Base-by-base conservation (phyloP, 2,113 vertebrate species). In the Piliocolobus tephrosceles region DNA sequence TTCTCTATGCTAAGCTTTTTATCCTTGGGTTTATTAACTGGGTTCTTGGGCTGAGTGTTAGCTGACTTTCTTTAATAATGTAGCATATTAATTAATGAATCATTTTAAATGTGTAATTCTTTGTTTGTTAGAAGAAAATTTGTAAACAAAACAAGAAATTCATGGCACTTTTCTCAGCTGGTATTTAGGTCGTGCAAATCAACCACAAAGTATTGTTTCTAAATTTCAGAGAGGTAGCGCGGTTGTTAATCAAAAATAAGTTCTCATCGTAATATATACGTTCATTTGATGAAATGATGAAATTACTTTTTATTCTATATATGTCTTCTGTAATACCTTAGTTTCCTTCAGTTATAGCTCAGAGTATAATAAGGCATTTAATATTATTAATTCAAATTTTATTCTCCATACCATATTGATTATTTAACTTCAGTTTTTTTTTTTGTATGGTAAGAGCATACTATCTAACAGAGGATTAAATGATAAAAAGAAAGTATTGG, bases 351-450 rank as follows among this genome's bases (percentile, higher is more conserved):
- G 81, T 72, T 95, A 85, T 25, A 97, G 43, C 8, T n/a, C 7
- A 85, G 13, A 73, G 35, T 80, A 55, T 50, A 72, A 72, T 66
- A 76, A 91, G 11, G 6, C 82, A 0, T 2, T 83, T 78, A 68
- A 72, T 8, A 61, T 58, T 13, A 94, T 70, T 93, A 78, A 40
- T 40, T 93, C 47, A 61, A 70, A 35, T 95, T 22, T 95, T 81
- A 64, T 20, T 75, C 16, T 57, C 35, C 16, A 76, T 66, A 27
- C 8, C 6, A 95, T 22, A 68, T 20, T 38, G 8, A 20, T 82
- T 89, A 79, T 27, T 70, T 61, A 91, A 70, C 14, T 6, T 87
- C 58, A 72, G 16, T 81, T 95, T 95, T 97, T 95, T 97, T 81
- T 76, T 61, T 1, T 90, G 27, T 94, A 40, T 64, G 64, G 55